Conservation (phyloP, 2,888 invertebrate genomes). For the Lithodes maja region DNA sequence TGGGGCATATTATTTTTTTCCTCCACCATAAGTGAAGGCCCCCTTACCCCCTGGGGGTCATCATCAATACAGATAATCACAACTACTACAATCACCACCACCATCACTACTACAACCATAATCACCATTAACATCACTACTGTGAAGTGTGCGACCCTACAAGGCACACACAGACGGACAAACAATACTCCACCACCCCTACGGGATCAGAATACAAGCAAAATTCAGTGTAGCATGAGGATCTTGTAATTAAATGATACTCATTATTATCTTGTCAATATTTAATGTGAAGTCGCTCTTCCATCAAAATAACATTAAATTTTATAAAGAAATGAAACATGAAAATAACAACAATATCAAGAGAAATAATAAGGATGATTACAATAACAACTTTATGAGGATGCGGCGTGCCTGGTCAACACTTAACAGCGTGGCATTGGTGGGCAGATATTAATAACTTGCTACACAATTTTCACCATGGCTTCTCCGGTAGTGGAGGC, state of each 20-base stretch:
- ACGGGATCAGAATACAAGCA: too few relatives aligned
- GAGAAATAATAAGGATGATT: slow-evolving; percentile 48
- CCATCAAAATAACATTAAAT: slow-evolving; percentile 67
- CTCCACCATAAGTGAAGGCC: too few relatives aligned
- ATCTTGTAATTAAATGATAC: slow-evolving; percentile 4
- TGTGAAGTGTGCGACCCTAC: too few relatives aligned
- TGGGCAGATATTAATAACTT: slow-evolving; percentile 29
- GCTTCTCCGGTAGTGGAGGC: neutral
- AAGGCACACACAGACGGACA: too few relatives aligned
- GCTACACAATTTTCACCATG: neutral
- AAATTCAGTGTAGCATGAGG: too few relatives aligned
- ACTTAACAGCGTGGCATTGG: slow-evolving; percentile 40
- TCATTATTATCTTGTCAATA: slow-evolving; percentile 44
- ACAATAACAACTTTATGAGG: slow-evolving; percentile 56
- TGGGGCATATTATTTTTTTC: too few relatives aligned
- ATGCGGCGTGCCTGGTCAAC: slow-evolving; percentile 53
- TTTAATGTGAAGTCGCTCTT: slow-evolving; percentile 67
- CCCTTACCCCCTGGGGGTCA: too few relatives aligned
- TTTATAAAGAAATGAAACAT: slow-evolving; percentile 59
- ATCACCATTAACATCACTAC: too few relatives aligned
- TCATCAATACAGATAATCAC: too few relatives aligned
- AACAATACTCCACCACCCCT: too few relatives aligned
- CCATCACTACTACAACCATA: too few relatives aligned
- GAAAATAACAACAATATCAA: slow-evolving; percentile 62
- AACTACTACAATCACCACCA: too few relatives aligned